phyloP scores from a whole-genome alignment of 2,797 vertebrate species.

The Sparus aurata region DNA sequence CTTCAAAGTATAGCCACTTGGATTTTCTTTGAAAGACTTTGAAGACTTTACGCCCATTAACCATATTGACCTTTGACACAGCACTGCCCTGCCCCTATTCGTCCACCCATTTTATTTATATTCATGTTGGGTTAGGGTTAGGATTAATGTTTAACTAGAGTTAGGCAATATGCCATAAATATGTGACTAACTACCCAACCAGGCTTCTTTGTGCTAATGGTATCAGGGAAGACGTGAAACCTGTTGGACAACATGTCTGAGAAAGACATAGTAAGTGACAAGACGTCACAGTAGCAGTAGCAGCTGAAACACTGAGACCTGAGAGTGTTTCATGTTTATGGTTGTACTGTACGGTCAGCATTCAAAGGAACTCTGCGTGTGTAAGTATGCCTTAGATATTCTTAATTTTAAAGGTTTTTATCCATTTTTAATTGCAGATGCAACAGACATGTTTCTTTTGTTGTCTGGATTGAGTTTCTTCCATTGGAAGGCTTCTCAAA shows the following conservation, averaged over 20 bases:
- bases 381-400: constrained; percentile 46
- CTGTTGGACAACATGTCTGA: constrained; percentile 62
- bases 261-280: not conserved
- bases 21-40: constrained; percentile 7
- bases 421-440: not conserved
- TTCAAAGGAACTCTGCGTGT: constrained; percentile 8
- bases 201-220: not conserved
- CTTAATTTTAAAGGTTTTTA: not conserved
- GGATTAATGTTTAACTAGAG: constrained; percentile 58
- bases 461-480: constrained; percentile 1
- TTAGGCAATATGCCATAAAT: constrained; percentile 10
- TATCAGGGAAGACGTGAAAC: constrained; percentile 34
- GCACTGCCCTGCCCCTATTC: not conserved
- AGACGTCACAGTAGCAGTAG: not conserved
- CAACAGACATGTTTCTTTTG: not conserved
- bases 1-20: not conserved
- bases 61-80: constrained; percentile 7
- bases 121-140: not conserved
- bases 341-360: not conserved
- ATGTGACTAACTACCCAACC: not conserved
- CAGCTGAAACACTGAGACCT: constrained; percentile 4
- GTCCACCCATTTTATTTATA: constrained; percentile 6
- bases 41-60: not conserved
- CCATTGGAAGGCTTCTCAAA: not conserved
- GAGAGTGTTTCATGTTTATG: constrained; percentile 5